phyloP scores from a whole-genome alignment of 2,888 invertebrate species.

The Chesias legatella region DNA sequence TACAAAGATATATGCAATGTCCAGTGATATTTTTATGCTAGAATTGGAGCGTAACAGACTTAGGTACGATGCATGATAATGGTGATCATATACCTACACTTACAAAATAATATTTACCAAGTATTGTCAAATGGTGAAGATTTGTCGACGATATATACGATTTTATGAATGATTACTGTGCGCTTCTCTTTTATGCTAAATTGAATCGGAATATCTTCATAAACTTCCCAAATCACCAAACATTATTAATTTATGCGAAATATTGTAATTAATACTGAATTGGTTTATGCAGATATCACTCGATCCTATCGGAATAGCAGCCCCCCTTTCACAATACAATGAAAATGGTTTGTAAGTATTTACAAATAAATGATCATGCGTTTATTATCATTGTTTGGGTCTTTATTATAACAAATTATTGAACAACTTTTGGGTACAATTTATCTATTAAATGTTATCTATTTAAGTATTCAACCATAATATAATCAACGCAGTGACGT shows the following conservation, averaged over 20 bases:
- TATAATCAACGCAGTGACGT: constrained; percentile 13
- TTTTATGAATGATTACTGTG: constrained; percentile 61
- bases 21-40: constrained; percentile 75
- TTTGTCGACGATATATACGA: constrained; percentile 51
- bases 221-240: constrained; percentile 36
- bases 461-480: constrained; percentile 9
- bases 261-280: constrained; percentile 58
- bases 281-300: constrained; percentile 59
- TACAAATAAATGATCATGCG: constrained; percentile 55
- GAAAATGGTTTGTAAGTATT: constrained; percentile 44
- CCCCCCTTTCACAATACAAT: constrained; percentile 32
- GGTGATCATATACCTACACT: constrained; percentile 74
- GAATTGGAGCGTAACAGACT: constrained; percentile 76
- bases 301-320: constrained; percentile 38
- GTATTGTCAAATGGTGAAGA: constrained; percentile 78
- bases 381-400: constrained; percentile 43
- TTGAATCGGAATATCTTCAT: constrained; percentile 60
- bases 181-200: constrained; percentile 63
- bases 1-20: constrained; percentile 81
- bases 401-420: constrained; percentile 23
- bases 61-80: constrained; percentile 53
- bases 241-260: constrained; percentile 19
- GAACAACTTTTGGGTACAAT: constrained; percentile 2
- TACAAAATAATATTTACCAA: constrained; percentile 77
- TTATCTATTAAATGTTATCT: constrained; percentile 5